Conservation (phyloP, 2,113 vertebrate species). For the Lagopus leucura region DNA sequence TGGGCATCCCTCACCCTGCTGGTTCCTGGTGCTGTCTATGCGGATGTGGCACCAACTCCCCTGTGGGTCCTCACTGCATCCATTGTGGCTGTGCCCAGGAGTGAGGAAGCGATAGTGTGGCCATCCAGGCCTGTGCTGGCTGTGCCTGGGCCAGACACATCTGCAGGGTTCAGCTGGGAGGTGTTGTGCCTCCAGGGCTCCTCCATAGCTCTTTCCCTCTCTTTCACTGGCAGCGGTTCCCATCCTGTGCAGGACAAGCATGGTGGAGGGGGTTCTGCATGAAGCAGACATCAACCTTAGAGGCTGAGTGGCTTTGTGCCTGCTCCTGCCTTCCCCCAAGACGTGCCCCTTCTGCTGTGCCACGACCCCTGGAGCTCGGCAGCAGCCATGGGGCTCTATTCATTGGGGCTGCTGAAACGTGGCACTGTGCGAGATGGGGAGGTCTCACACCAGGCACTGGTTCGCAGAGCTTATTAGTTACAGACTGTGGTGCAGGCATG, state of each 20-base stretch:
- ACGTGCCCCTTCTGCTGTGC: not conserved
- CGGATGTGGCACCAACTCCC: fast-evolving
- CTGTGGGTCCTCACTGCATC: not conserved
- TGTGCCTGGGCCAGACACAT: not conserved
- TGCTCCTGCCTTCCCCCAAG: not conserved
- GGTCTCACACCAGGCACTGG: not conserved
- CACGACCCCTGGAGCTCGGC: not conserved
- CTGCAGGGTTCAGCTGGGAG: not conserved
- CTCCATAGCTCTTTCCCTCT: not conserved
- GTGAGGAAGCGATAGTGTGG: not conserved
- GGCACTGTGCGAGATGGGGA: not conserved
- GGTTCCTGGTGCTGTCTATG: not conserved
- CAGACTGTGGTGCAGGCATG: no score
- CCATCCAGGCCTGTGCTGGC: fast-evolving
- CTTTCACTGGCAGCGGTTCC: not conserved
- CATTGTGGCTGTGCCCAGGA: not conserved
- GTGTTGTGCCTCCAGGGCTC: fast-evolving
- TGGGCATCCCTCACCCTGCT: fast-evolving
- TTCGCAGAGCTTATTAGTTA: not conserved
- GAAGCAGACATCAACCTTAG: not conserved
- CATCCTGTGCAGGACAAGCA: not conserved
- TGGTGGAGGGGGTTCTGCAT: not conserved
- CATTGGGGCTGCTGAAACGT: not conserved
- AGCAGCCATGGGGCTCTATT: not conserved
- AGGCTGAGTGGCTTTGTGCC: not conserved